Conservation (phyloP, 2,888 invertebrate genomes). For the Gryllus longicercus region DNA sequence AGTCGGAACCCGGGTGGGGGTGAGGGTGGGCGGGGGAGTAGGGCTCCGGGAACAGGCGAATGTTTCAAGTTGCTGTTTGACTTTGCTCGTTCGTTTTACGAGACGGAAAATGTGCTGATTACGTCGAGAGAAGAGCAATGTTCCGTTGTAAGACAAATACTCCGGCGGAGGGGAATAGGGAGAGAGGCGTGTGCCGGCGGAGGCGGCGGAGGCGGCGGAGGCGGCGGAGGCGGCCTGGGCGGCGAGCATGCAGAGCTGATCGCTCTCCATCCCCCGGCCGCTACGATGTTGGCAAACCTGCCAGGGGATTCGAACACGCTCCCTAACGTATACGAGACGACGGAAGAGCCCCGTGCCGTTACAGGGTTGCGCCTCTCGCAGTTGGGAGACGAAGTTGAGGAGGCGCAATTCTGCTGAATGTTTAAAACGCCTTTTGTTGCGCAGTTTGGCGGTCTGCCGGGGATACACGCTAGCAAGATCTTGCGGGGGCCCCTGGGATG, state of each 20-base stretch:
- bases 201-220: background rate
- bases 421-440: background rate
- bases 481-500: background rate
- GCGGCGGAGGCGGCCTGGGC: background rate
- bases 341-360: background rate
- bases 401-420: slow-evolving; percentile 17
- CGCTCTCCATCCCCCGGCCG: background rate
- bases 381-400: slow-evolving; percentile 17
- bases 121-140: slow-evolving; percentile 8
- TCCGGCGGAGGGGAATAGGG: background rate
- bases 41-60: background rate
- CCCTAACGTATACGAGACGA: background rate
- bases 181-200: background rate
- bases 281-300: background rate
- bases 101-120: slow-evolving; percentile 17
- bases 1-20: no score
- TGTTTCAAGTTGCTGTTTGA: slow-evolving; percentile 17
- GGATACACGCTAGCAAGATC: slow-evolving; percentile 6
- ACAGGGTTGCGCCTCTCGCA: background rate
- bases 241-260: background rate
- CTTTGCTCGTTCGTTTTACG: slow-evolving; percentile 10
- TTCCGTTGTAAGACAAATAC: slow-evolving; percentile 17
- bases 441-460: background rate
- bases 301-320: background rate
- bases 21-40: no score